Conservation (phyloP, 2,888 invertebrate species). For the Hyposoter dolosus region DNA sequence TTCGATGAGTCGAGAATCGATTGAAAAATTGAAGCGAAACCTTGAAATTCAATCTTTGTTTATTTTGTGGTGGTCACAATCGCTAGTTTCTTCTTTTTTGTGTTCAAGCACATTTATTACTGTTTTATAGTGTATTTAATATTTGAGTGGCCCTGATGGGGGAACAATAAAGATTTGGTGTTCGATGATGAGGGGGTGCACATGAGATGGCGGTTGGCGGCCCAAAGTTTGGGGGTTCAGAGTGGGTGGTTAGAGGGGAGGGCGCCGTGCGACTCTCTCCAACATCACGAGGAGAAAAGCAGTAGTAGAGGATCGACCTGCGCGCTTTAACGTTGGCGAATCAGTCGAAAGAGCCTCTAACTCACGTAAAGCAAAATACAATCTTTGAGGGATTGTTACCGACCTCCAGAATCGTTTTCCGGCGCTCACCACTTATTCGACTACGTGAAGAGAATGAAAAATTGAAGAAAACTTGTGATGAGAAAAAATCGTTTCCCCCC, state of each 20-base stretch:
- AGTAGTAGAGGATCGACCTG: slow-evolving; percentile 71
- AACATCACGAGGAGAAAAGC: slow-evolving; percentile 38
- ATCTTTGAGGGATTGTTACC: slow-evolving; percentile 4
- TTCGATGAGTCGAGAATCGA: neutral
- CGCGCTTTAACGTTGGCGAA: slow-evolving; percentile 74
- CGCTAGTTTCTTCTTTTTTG: neutral
- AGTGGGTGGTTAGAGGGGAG: slow-evolving; percentile 21
- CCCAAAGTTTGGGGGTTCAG: slow-evolving; percentile 3
- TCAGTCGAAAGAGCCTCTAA: slow-evolving; percentile 71
- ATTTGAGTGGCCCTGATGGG: neutral
- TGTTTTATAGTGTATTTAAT: neutral
- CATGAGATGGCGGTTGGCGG: slow-evolving; percentile 36
- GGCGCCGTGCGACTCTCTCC: slow-evolving; percentile 66
- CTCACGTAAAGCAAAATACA: slow-evolving; percentile 14
- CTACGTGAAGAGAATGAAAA: neutral
- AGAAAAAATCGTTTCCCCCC: neutral
- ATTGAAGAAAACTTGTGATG: neutral
- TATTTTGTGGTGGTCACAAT: neutral
- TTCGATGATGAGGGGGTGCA: neutral
- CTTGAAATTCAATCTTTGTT: neutral
- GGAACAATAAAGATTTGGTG: slow-evolving; percentile 1
- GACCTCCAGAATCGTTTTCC: neutral
- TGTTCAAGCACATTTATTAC: too few relatives aligned
- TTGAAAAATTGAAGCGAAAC: neutral
- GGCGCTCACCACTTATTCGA: slow-evolving; percentile 3